Evolutionary conservation across 2,113 vertebrate genomes (phyloP).

Genomic region (Cinclus cinclus): DNA sequence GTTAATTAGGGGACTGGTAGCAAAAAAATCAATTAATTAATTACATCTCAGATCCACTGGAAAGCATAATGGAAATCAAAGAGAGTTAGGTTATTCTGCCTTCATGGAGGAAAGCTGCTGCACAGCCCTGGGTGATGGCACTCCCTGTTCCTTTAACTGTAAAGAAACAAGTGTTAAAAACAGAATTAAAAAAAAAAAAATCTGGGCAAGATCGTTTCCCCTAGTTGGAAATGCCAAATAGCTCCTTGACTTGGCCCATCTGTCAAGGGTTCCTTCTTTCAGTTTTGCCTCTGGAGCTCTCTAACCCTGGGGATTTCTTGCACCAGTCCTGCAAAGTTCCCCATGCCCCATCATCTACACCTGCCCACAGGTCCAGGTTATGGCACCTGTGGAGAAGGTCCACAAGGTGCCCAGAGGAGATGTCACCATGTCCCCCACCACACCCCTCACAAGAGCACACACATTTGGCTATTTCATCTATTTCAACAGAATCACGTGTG

Average conservation of each 20-base stretch:
- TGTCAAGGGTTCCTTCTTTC: neutral
- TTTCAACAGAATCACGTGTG: neutral
- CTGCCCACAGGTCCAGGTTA: neutral
- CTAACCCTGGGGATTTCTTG: neutral
- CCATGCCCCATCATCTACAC: neutral
- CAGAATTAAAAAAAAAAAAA: neutral
- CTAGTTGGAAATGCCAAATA: neutral
- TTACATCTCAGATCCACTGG: conserved; percentile 54
- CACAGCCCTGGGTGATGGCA: neutral
- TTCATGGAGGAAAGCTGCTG: conserved; percentile 1
- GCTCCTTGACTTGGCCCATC: neutral
- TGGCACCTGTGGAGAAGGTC: neutral
- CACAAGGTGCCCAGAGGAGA: neutral
- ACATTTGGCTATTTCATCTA: neutral
- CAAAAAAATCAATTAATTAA: conserved; percentile 66
- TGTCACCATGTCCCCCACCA: fast-evolving
- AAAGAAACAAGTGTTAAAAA: neutral
- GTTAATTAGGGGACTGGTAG: conserved; percentile 60
- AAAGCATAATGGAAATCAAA: conserved; percentile 58
- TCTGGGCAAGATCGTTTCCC: neutral
- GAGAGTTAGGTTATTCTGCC: neutral
- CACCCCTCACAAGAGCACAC: neutral
- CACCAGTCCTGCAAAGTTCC: neutral
- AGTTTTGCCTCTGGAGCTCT: neutral
- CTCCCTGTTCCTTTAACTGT: neutral